These are phyloP conservation scores for Dryobotodes eremita DNA, from an alignment of 2,888 invertebrate genomes.

Conservation along the genomic window DNA sequence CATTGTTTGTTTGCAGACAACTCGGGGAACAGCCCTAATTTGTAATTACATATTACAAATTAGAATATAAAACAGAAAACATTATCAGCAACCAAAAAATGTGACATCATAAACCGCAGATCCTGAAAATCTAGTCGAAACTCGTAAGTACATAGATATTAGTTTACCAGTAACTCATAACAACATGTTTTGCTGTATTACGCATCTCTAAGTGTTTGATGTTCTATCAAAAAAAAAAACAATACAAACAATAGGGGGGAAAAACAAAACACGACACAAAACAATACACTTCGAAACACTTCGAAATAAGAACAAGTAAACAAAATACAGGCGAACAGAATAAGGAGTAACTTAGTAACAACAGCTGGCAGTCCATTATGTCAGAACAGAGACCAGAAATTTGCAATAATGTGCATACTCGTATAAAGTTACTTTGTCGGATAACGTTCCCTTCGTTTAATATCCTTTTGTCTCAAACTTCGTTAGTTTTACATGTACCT, in stretches of 20 bases:
- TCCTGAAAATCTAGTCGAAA: background rate
- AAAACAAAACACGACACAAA: constrained; percentile 33
- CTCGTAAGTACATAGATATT: background rate
- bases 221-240: background rate
- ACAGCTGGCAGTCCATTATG: constrained; percentile 34
- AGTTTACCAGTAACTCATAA: background rate
- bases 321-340: constrained; percentile 26
- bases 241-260: constrained; percentile 2
- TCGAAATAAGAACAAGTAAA: constrained; percentile 19
- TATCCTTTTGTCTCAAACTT: constrained; percentile 22
- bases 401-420: constrained; percentile 50
- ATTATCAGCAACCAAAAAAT: background rate
- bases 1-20: background rate
- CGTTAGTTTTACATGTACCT: constrained; percentile 4
- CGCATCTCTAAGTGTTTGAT: background rate
- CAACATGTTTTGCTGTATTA: background rate
- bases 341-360: constrained; percentile 28
- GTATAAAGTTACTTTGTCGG: constrained; percentile 51
- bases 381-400: constrained; percentile 12
- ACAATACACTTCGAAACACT: constrained; percentile 20
- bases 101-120: background rate
- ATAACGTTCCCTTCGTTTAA: constrained; percentile 23
- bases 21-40: background rate
- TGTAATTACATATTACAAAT: no score
- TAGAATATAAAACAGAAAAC: no score